Evolutionary conservation across 1,140 invertebrate species (phyloP).

Genomic region (Mesaphorura yosii): DNA sequence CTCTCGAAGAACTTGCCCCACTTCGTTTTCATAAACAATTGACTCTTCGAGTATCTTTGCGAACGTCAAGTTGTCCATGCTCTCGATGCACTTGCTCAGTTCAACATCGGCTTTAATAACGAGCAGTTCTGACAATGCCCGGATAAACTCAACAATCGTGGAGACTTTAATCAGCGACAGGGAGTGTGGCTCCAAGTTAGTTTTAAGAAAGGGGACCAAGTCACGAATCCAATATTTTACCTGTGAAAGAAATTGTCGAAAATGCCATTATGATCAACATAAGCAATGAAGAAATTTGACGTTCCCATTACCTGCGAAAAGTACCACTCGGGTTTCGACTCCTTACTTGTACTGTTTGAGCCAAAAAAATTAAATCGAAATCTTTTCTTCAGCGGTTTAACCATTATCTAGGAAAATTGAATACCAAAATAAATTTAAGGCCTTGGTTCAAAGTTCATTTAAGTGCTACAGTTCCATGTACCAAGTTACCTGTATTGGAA

Average conservation of each 20-base stretch:
- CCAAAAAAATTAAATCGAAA: slow-evolving; percentile 28
- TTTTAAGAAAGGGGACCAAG: slow-evolving; percentile 24
- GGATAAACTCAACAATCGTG: slow-evolving; percentile 21
- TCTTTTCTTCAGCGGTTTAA: slow-evolving; percentile 24
- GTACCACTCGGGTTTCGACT: slow-evolving; percentile 29
- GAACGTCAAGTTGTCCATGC: slow-evolving; percentile 20
- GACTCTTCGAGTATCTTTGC: slow-evolving; percentile 30
- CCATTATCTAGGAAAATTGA: slow-evolving; percentile 19
- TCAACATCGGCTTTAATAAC: slow-evolving; percentile 24
- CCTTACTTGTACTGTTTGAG: slow-evolving; percentile 22
- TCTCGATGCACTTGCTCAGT: not conserved
- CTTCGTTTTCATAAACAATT: slow-evolving; percentile 25
- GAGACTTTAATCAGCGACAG: slow-evolving; percentile 11
- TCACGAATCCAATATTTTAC: slow-evolving; percentile 26
- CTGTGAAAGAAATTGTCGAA: slow-evolving; percentile 7
- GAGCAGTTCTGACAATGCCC: slow-evolving; percentile 21
- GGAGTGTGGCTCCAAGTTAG: slow-evolving; percentile 19
- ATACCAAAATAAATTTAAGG: not conserved
- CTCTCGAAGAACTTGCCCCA: slow-evolving; percentile 12
- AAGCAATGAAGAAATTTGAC: too few relatives aligned
- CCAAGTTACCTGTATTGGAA: slow-evolving; percentile 14
- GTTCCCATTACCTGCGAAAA: slow-evolving; percentile 21
- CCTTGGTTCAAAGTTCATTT: not conserved
- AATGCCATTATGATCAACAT: not conserved
- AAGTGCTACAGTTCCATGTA: not conserved